Conservation (phyloP, 2,888 invertebrate species). For the Tillus elongatus region DNA sequence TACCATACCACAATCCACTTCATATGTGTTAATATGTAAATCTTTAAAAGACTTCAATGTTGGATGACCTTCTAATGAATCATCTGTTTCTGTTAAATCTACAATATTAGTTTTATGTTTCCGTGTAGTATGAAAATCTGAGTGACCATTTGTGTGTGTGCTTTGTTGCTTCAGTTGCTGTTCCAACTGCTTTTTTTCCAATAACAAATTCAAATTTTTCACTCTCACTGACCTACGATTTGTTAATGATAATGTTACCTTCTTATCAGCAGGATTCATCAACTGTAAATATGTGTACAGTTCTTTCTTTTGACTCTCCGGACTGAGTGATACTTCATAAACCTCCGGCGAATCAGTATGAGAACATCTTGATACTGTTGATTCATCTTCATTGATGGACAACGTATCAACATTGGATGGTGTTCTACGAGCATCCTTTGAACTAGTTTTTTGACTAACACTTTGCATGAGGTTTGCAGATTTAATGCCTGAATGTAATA, state of each 20-base stretch:
- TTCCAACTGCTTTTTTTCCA: slow-evolving; percentile 24
- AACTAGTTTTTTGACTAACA: too few species aligned
- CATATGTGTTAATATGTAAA: slow-evolving; percentile 17
- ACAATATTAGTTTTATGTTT: too few species aligned
- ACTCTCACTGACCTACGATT: slow-evolving; percentile 36
- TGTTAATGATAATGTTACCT: slow-evolving; percentile 28
- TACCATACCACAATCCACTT: background rate
- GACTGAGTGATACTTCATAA: too few species aligned
- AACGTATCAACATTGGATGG: too few species aligned
- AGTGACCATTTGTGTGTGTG: background rate
- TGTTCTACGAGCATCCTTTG: too few species aligned
- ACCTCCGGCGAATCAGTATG: too few species aligned
- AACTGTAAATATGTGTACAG: slow-evolving; percentile 37
- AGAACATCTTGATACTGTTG: too few species aligned
- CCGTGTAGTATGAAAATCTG: background rate
- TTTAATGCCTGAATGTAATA: too few species aligned
- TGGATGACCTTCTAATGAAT: slow-evolving; percentile 9
- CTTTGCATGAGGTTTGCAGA: too few species aligned
- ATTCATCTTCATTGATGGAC: too few species aligned
- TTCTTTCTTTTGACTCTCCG: slow-evolving; percentile 34
- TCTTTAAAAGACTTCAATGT: slow-evolving; percentile 21
- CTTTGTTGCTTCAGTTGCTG: background rate
- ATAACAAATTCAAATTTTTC: slow-evolving; percentile 30
- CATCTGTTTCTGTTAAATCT: background rate
- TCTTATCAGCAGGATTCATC: slow-evolving; percentile 35